phyloP scores from a whole-genome alignment of 2,113 vertebrate species.

The Papio anubis region DNA sequence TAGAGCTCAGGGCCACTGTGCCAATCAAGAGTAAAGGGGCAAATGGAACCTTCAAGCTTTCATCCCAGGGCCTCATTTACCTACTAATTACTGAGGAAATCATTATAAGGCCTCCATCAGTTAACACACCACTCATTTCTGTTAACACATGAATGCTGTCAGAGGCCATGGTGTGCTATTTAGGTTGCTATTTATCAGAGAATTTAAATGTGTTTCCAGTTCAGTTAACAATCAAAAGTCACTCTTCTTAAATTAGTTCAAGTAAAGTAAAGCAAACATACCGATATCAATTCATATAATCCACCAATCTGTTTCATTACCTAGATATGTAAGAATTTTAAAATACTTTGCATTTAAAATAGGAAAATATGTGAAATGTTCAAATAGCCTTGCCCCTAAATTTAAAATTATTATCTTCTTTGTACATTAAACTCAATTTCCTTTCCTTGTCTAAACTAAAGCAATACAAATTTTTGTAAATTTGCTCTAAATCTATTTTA shows the following conservation, averaged over 20 bases:
- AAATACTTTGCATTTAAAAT: background rate
- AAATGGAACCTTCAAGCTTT: conserved; percentile 54
- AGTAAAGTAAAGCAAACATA: background rate
- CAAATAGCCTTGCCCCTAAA: background rate
- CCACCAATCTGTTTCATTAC: background rate
- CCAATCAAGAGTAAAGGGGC: conserved; percentile 32
- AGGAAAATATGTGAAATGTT: background rate
- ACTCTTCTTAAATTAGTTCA: conserved; percentile 47
- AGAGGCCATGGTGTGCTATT: background rate
- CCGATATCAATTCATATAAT: background rate
- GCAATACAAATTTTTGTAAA: background rate
- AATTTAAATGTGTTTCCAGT: conserved; percentile 51
- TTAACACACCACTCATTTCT: conserved; percentile 52
- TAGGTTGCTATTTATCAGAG: conserved; percentile 44
- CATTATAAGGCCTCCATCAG: conserved; percentile 13
- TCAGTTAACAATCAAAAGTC: conserved; percentile 29
- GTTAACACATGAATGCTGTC: conserved; percentile 55
- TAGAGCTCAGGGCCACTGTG: conserved; percentile 11
- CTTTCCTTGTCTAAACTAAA: background rate
- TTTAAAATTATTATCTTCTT: background rate
- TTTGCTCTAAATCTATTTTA: background rate
- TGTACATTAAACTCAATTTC: background rate
- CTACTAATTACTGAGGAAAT: conserved; percentile 65
- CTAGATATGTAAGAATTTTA: background rate
- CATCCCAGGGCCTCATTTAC: conserved; percentile 38